Percentiles rank a stretch among this genome's conserved stretches.
These are phyloP conservation scores for Ctenochaetus hawaiiensis DNA, from an alignment of 2,797 vertebrate species.

Conservation along the genomic window DNA sequence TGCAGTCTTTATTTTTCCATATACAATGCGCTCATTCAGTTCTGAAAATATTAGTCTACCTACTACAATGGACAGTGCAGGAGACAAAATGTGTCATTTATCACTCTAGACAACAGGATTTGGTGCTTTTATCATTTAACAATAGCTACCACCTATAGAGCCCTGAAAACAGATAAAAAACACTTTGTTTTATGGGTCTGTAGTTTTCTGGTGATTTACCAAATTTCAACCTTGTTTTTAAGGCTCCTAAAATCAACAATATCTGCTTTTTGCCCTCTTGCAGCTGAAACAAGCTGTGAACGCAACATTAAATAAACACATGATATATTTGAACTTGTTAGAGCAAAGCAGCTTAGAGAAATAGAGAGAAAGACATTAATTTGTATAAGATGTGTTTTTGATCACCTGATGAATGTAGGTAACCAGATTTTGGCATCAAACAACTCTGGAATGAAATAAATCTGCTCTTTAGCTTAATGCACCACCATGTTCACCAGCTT, in stretches of 20 bases:
- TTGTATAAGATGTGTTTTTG: not conserved
- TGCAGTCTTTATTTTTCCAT: constrained; percentile 42
- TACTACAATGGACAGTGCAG: constrained; percentile 22
- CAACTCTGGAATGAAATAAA: not conserved
- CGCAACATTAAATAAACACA: no score
- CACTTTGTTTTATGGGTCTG: not conserved
- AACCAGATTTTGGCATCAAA: not conserved
- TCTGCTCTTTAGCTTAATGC: not conserved
- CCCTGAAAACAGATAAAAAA: not conserved
- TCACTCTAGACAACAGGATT: constrained; percentile 54
- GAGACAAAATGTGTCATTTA: constrained; percentile 38
- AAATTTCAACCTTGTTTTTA: not conserved
- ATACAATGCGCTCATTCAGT: constrained; percentile 38
- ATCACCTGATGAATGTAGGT: not conserved
- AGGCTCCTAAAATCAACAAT: not conserved
- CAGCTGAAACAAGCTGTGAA: no score
- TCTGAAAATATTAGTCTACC: constrained; percentile 44
- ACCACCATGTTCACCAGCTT: not conserved
- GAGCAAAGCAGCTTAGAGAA: not conserved
- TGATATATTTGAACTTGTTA: not conserved
- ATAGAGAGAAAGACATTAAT: not conserved
- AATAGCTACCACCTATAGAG: constrained; percentile 2
- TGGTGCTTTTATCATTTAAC: constrained; percentile 31
- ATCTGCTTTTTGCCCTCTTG: not conserved
- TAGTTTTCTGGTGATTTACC: not conserved